Evolutionary conservation across 2,888 invertebrate species (phyloP), one percentile per base, ranked within the genome.

Genomic region (Polia nebulosa): DNA sequence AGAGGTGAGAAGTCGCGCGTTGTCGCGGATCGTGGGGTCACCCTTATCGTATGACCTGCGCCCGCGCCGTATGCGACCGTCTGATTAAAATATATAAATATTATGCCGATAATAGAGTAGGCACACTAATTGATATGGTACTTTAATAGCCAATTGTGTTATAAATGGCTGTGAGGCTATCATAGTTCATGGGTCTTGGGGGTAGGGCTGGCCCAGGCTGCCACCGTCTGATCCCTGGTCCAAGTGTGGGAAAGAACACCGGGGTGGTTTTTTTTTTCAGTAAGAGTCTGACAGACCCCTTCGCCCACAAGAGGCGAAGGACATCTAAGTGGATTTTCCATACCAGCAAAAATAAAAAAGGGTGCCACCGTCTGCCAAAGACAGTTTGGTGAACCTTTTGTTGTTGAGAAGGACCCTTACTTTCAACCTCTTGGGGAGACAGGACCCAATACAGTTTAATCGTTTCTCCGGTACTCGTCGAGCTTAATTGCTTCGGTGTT

Each of bases 21-120:
- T 53, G 58, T 59, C 47, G 72, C 68, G 75, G 44, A 39, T 45
- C 60, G 49, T 17, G 17, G 59, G 68, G 74, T 49, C 63, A 27
- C 29, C 29, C 56, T 74, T 78, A 77, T 74, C 74, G 7, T 25
- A 4, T 15, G 57, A 49, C 66, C 77, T 52, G 65, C 68, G 60
- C 65, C 66, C 34, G 58, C 72, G 53, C 66, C 55, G 32, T 57
- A 55, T 70, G 52, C 65, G 58, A 52, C 57, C 74, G 34, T 22
- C 36, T 61, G 66, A 78, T 83, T 65, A 75, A 71, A 78, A 80
- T 66, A 61, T 67, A 71, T 73, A 64, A 71, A 68, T 72, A 72
- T 59, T 57, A 52, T 44, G 58, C 11, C 61, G 63, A 74, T 82
- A 76, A 74, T 61, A 36, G n/a, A 29, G 36, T 58, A 59, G n/a